A percentile compares a stretch with the other conserved stretches of the same genome.
phyloP scores from a whole-genome alignment of 2,113 vertebrate genomes.

The Coturnix japonica region DNA sequence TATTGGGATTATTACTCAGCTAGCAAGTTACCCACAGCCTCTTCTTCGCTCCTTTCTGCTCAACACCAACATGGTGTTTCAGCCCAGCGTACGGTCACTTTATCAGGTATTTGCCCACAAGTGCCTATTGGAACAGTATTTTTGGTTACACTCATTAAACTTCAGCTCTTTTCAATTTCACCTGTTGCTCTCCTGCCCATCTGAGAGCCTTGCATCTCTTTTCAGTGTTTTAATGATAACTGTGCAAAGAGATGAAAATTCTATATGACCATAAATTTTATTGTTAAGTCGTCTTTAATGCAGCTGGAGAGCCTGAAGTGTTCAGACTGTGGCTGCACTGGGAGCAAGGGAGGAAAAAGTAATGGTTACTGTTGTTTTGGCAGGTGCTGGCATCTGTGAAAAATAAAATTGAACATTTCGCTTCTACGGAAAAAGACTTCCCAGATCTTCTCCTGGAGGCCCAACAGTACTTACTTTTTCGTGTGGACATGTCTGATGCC shows the following conservation, averaged over 20 bases:
- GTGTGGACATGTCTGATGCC: constrained; percentile 78
- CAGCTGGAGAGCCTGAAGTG: not conserved
- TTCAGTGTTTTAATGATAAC: not conserved
- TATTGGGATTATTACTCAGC: constrained; percentile 93
- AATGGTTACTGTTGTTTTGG: constrained; percentile 45
- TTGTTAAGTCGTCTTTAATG: not conserved
- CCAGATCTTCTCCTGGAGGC: constrained; percentile 87
- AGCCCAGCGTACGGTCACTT: constrained; percentile 94
- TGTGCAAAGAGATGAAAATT: constrained; percentile 5
- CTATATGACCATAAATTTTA: not conserved
- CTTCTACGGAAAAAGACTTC: constrained; percentile 86
- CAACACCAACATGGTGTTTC: constrained; percentile 97
- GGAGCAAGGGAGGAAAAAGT: not conserved
- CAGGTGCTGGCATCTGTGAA: constrained; percentile 95
- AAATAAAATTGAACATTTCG: constrained; percentile 92
- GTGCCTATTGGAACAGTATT: not conserved
- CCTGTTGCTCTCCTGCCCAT: not conserved
- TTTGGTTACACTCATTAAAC: not conserved
- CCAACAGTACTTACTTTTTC: constrained; percentile 91
- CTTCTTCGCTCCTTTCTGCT: constrained; percentile 96
- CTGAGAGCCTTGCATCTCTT: not conserved
- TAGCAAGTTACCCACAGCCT: constrained; percentile 94
- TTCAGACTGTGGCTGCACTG: not conserved
- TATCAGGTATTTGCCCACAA: constrained; percentile 87
- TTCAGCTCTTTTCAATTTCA: not conserved